phyloP scores from a whole-genome alignment of 2,797 vertebrate genomes.

The Chelidonichthys spinosus region DNA sequence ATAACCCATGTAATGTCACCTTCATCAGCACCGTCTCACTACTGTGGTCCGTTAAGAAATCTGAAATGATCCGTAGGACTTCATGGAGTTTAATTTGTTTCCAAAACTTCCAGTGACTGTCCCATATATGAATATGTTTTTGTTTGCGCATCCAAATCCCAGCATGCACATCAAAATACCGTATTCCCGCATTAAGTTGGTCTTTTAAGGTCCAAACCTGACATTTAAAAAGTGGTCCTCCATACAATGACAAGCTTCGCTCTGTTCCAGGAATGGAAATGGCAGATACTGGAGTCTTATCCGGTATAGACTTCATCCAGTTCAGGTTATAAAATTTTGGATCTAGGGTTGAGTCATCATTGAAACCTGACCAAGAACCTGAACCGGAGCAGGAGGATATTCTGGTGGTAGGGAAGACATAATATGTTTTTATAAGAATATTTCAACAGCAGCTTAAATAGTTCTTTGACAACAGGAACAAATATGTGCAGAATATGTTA shows the following conservation, averaged over 20 bases:
- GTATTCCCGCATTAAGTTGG: constrained; percentile 67
- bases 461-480: not conserved
- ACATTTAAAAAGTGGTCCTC: constrained; percentile 32
- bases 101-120: constrained; percentile 38
- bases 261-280: constrained; percentile 74
- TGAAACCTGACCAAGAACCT: constrained; percentile 50
- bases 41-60: constrained; percentile 37
- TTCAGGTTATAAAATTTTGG: constrained; percentile 19
- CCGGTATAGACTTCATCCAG: constrained; percentile 69
- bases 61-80: constrained; percentile 39
- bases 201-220: constrained; percentile 68
- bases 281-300: constrained; percentile 60
- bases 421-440: not conserved
- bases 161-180: constrained; percentile 68
- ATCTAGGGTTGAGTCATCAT: constrained; percentile 5
- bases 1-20: constrained; percentile 35
- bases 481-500: not conserved
- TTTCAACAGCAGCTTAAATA: not conserved
- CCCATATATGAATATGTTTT: constrained; percentile 23
- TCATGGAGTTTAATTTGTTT: constrained; percentile 27
- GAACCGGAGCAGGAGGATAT: constrained; percentile 29
- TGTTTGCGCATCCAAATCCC: constrained; percentile 11
- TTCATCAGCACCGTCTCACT: constrained; percentile 69
- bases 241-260: constrained; percentile 54
- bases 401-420: constrained; percentile 38